Evolutionary conservation across 2,888 invertebrate species (phyloP).

Genomic region (Aradus depressus): DNA sequence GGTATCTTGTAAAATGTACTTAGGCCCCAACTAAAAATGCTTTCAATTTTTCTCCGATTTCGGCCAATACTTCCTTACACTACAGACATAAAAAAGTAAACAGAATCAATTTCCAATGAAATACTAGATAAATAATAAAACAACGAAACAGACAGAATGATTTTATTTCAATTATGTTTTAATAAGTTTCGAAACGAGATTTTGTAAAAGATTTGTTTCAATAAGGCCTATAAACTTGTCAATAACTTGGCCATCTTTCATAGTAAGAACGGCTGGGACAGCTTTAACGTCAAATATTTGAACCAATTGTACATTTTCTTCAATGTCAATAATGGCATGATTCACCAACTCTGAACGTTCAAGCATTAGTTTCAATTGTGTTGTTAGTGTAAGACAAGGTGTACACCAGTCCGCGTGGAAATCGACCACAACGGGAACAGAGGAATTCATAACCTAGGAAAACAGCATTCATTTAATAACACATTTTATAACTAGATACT

Average conservation of each 20-base stretch:
- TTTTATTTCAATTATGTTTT: too few relatives aligned
- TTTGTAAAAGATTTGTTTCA: conserved; percentile 67
- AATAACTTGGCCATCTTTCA: conserved; percentile 68
- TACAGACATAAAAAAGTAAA: too few relatives aligned
- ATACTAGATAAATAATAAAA: too few relatives aligned
- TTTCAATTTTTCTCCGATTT: too few relatives aligned
- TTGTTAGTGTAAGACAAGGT: conserved; percentile 76
- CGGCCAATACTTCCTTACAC: too few relatives aligned
- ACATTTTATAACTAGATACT: too few relatives aligned
- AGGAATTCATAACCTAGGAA: conserved; percentile 71
- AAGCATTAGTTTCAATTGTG: conserved; percentile 65
- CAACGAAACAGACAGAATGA: too few relatives aligned
- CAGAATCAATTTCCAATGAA: too few relatives aligned
- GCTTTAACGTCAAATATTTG: conserved; percentile 49
- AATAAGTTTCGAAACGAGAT: conserved; percentile 54
- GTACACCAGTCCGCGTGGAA: conserved; percentile 89
- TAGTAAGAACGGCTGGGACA: conserved; percentile 45
- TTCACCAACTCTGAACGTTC: conserved; percentile 60
- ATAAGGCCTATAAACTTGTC: conserved; percentile 83
- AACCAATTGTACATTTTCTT: conserved; percentile 67
- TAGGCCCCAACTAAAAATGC: too few relatives aligned
- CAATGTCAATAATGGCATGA: conserved; percentile 71
- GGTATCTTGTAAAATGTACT: too few relatives aligned
- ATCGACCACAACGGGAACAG: conserved; percentile 77
- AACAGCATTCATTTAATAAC: too few relatives aligned